phyloP scores from a whole-genome alignment of 1,140 invertebrate genomes.

The Aricia agestis region DNA sequence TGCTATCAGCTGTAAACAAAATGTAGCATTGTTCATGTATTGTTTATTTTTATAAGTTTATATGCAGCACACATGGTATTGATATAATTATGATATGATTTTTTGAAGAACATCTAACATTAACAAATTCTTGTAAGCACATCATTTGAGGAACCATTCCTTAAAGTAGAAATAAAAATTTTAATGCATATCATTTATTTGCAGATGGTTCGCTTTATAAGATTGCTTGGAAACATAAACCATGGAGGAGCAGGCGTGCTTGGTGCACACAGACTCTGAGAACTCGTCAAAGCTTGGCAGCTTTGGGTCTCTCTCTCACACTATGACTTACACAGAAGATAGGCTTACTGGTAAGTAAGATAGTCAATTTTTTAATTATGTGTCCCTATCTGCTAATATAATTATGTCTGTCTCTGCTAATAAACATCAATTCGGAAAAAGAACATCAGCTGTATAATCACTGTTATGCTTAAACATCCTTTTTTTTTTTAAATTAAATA shows the following conservation, averaged over 20 bases:
- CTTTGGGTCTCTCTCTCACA: conserved; percentile 52
- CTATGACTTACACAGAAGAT: conserved; percentile 58
- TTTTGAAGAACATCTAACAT: no score
- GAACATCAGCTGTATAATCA: no score
- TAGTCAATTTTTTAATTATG: no score
- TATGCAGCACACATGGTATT: no score
- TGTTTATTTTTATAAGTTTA: not conserved
- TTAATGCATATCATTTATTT: not conserved
- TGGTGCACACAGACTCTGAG: conserved; percentile 73
- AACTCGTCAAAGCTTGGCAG: conserved; percentile 61
- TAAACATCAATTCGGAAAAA: no score
- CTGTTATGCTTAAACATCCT: no score
- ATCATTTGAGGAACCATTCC: not conserved
- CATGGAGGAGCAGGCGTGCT: conserved; percentile 73
- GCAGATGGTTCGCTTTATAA: conserved; percentile 50
- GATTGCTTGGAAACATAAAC: conserved; percentile 23
- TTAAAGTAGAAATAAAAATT: not conserved
- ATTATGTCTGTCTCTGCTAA: not conserved
- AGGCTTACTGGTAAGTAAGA: conserved; percentile 40
- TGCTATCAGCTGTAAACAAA: no score
- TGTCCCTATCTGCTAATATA: not conserved
- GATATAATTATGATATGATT: no score
- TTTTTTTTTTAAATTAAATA: no score
- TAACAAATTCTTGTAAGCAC: not conserved
- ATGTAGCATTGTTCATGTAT: no score